Percentiles rank a stretch among this genome's conserved stretches.
Evolutionary conservation across 1,140 invertebrate species (phyloP).

Genomic region (Drosophila yakuba): DNA sequence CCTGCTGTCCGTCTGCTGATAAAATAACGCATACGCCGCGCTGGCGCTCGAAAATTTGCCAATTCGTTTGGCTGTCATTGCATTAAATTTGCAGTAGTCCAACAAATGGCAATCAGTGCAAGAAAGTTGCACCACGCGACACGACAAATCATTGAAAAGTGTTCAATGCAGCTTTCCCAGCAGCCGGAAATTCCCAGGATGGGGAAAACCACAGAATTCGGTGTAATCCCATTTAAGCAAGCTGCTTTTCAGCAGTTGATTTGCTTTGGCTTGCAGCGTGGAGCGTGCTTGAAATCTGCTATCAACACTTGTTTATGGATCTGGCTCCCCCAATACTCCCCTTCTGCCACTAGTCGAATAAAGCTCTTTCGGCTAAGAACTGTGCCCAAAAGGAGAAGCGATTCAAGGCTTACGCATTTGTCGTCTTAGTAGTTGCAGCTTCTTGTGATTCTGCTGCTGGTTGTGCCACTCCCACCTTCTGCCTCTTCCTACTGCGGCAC

Average conservation of each 20-base stretch:
- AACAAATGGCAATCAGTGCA: conserved; percentile 48
- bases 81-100: conserved; percentile 25
- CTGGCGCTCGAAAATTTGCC: conserved; percentile 19
- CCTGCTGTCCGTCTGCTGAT: background rate
- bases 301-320: conserved; percentile 75
- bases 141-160: conserved; percentile 57
- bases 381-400: conserved; percentile 33
- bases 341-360: background rate
- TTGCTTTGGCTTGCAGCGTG: conserved; percentile 20
- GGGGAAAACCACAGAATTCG: conserved; percentile 53
- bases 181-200: background rate
- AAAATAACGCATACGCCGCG: conserved; percentile 26
- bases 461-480: conserved; percentile 19
- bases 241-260: conserved; percentile 58
- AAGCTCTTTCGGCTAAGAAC: conserved; percentile 12
- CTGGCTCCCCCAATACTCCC: background rate
- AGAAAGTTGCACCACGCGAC: conserved; percentile 29
- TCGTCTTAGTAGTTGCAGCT: conserved; percentile 39
- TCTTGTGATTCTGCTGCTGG: conserved; percentile 28
- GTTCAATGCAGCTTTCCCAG: conserved; percentile 35
- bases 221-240: conserved; percentile 74
- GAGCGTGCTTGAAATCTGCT: conserved; percentile 55
- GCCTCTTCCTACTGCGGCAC: conserved; percentile 12
- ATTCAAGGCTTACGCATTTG: conserved; percentile 60
- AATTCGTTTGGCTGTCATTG: conserved; percentile 18